phyloP scores from a whole-genome alignment of 2,797 vertebrate genomes.

The Limnodromus scolopaceus region DNA sequence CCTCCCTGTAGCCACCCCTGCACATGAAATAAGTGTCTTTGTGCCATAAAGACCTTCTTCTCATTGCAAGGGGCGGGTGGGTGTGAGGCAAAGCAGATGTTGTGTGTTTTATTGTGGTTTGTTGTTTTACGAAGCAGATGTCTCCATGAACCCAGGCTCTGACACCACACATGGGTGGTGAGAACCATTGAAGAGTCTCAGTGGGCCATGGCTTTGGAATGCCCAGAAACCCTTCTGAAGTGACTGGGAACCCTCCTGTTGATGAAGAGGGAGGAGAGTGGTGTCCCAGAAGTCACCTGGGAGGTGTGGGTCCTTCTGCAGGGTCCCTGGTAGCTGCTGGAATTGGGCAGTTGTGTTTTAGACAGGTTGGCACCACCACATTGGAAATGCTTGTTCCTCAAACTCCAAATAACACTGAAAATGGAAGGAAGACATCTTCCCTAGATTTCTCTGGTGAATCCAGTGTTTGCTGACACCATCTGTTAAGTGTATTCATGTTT shows the following conservation, averaged over 20 bases:
- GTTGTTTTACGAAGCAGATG: neutral
- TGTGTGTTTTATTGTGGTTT: accelerated
- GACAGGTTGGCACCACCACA: neutral
- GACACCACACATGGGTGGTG: neutral
- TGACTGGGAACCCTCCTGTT: neutral
- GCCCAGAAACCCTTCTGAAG: neutral
- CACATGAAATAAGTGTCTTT: accelerated
- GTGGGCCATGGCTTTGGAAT: neutral
- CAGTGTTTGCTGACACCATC: neutral
- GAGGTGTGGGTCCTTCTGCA: neutral
- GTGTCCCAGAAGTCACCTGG: neutral
- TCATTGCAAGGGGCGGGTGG: neutral
- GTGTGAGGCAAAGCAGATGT: neutral
- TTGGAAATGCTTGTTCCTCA: neutral
- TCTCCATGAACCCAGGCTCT: no score
- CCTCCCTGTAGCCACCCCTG: neutral
- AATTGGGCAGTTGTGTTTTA: neutral
- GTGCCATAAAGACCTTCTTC: neutral
- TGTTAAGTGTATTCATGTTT: neutral
- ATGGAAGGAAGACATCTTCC: neutral
- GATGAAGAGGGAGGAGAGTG: neutral
- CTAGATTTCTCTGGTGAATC: neutral
- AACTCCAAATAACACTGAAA: neutral
- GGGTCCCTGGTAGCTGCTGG: neutral
- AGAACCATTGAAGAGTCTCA: neutral